Base-by-base conservation (phyloP, 2,113 vertebrate species). In the Daubentonia madagascariensis region DNA sequence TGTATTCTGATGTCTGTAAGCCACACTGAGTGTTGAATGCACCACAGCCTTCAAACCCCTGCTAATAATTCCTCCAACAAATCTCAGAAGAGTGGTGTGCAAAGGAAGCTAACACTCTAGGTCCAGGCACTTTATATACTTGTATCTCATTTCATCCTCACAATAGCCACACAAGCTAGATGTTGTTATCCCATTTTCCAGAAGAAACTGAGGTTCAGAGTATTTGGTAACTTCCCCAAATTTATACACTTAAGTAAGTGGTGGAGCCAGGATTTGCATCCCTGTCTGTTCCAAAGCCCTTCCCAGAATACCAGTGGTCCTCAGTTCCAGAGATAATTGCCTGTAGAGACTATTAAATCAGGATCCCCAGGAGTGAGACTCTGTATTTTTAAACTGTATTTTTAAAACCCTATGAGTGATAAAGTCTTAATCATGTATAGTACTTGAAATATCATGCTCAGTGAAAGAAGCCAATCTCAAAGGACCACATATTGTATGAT, bases 41-140 rank as follows among this genome's bases (percentile, higher is more conserved):
- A 84, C 16, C 63, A 75, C n/a, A 83, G 13, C 43, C 40, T 93
- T 32, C 37, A 50, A 9, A 28, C 6, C 45, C 28, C 84, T 14
- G 7, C 25, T 43, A 28, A 25, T 12, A 30, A 43, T 8, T 1
- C 61, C 54, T 11, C 45, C 17, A 43, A 43, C 28, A 16, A 2
- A 5, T 67, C 73, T 68, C 43, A 68, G 68, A 57, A 65, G 9
- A 68, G 50, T 20, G 30, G 12, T 13, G 4, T 20, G 10, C 32
- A 52, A 11, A 17, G 63, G 28, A 35, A 54, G 32, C 20, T 35
- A 28, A n/a, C 0, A 0, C 59, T 35, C 18, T 10, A 4, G 16
- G 32, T n/a, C 20, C 12, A 43, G 52, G 43, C 23, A 35, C 67
- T 22, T 20, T 32, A n/a, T 13, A 32, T 17, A 3, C n/a, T 11